Base-by-base conservation (phyloP, 2,888 invertebrate genomes). In the Melanargia galathea region DNA sequence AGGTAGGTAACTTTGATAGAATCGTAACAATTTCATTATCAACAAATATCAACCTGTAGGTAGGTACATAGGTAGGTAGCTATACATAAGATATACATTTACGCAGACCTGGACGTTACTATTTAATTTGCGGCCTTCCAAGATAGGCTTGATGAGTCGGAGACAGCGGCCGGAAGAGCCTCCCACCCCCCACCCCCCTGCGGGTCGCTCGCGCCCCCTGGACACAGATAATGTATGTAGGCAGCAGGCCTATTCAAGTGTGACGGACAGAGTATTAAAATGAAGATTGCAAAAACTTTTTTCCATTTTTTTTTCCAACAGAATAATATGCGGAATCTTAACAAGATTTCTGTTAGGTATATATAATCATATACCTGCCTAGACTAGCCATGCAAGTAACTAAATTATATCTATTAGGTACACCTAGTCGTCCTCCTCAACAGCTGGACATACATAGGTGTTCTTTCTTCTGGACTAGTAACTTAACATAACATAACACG, bases 121-220 rank as follows among this genome's bases (percentile, higher is more conserved):
- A 89, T 88, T 89, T 89, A 90, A 89, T 88, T 90, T 86, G 86
- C 86, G 85, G 84, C 75, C 81, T 74, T 78, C 82, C 83, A 87
- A 90, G 90, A 90, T 90, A 87, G 86, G 85, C 81, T 83, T 86
- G 89, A 87, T 85, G 87, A 86, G 86, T 78, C 84, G 87, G 85
- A 89, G 89, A 89, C 90, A 86, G 86, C 84, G 83, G 79, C 81
- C 84, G 89, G 88, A 89, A 84, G 81, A 71, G 73, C 78, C 80
- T 72, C 77, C 71, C 67, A 71, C 69, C 70, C 71, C 73, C 70
- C 71, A 69, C 74, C 75, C 71, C 71, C 71, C 74, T 58, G 58
- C 63, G 66, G 69, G 66, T 66, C 65, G 67, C 61, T 57, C 63
- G 62, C 66, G 66, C 70, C 70, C 71, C 71, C 68, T 63, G 67